Evolutionary conservation across 2,888 invertebrate species (phyloP), one percentile per base, ranked within the genome.

Genomic region (Ectemnius cavifrons): DNA sequence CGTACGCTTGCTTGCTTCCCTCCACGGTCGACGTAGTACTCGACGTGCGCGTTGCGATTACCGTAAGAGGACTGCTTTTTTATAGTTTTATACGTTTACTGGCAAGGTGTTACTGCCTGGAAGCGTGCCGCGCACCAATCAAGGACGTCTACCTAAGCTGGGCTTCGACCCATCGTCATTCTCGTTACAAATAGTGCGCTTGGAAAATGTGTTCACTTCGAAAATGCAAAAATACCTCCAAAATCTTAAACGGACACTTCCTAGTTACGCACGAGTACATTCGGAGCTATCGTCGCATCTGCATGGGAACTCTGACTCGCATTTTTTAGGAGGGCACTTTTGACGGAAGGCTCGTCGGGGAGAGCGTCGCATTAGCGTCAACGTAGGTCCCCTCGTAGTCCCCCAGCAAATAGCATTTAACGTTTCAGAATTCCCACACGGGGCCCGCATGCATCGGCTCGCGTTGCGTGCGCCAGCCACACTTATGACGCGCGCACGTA

Each of bases 401-500:
- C 16, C 52, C 52, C n/a, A 71, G 75, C 74, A 82, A 78, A 80
- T 72, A 80, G 71, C 78, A 67, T 77, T 80, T 75, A 74, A 75
- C 67, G 80, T 81, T 83, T 77, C 72, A 80, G 75, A 84, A 84
- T 83, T 84, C 84, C 80, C 83, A 84, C 82, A 81, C 79, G 74
- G 62, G 72, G 73, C 75, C 68, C 69, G 62, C 63, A 70, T 80
- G 82, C 85, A 82, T 84, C 81, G 82, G 81, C 85, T 84, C 83
- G 83, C 82, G 78, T 79, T 87, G 84, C 89, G 85, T 84, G 84
- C 87, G 90, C 86, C 87, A 82, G 89, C 82, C 89, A 90, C 89
- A 89, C 90, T 90, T 90, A 89, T 87, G 89, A 87, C 88, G 87
- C 80, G 85, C 86, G 89, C 79, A 83, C 75, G 86, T 73, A 70